These are phyloP conservation scores for Callyntrura sp. DNA, from an alignment of 2,888 invertebrate species.

Conservation along the genomic window DNA sequence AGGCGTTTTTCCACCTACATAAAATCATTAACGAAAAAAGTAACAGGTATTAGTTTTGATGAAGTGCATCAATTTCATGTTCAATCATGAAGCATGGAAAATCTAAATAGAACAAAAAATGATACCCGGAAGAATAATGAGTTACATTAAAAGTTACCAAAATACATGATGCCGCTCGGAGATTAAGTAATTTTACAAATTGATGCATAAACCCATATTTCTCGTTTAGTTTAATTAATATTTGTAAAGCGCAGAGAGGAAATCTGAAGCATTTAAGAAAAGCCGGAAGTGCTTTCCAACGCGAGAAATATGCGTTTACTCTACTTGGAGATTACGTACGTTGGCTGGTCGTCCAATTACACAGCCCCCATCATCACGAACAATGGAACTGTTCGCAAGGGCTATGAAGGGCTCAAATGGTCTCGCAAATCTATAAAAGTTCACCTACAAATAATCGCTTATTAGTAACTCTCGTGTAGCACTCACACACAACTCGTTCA, in stretches of 20 bases:
- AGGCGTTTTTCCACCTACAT: slow-evolving; percentile 98
- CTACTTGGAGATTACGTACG: slow-evolving; percentile 79
- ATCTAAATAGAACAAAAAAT: slow-evolving; percentile 15
- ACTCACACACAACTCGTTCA: slow-evolving; percentile 79
- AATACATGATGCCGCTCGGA: slow-evolving; percentile 75
- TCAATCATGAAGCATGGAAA: slow-evolving; percentile 14
- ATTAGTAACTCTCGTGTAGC: slow-evolving; percentile 84
- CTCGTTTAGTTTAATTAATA: slow-evolving; percentile 19
- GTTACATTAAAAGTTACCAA: slow-evolving; percentile 76
- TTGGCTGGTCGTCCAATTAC: slow-evolving; percentile 78
- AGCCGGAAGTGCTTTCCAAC: neutral
- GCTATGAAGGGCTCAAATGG: slow-evolving; percentile 79
- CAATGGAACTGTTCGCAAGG: slow-evolving; percentile 72
- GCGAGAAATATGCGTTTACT: slow-evolving; percentile 77
- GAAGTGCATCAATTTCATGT: slow-evolving; percentile 27
- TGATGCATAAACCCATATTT: slow-evolving; percentile 58
- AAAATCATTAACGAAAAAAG: slow-evolving; percentile 84
- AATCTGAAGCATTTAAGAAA: neutral
- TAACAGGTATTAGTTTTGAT: slow-evolving; percentile 12
- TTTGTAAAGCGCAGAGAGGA: neutral
- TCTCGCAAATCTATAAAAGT: slow-evolving; percentile 81
- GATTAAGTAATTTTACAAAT: slow-evolving; percentile 68
- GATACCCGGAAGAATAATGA: slow-evolving; percentile 32
- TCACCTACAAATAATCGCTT: slow-evolving; percentile 83
- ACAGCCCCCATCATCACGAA: slow-evolving; percentile 80